These are phyloP conservation scores for Drosophila sechellia DNA, from an alignment of 1,140 invertebrate genomes.

Conservation along the genomic window DNA sequence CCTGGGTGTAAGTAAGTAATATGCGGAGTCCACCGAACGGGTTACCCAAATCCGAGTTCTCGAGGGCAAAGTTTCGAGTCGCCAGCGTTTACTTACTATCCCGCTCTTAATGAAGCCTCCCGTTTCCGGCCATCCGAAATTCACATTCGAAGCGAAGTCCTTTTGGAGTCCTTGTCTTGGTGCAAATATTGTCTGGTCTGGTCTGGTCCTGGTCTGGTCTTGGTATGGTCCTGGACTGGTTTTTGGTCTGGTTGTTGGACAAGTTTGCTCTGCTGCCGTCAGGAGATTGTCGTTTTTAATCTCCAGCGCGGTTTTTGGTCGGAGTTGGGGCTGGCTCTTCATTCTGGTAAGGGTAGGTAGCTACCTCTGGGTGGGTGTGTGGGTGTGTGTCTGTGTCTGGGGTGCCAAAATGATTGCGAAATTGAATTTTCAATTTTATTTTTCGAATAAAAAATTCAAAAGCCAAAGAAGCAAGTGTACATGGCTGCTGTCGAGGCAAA, in stretches of 20 bases:
- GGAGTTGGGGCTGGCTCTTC: neutral
- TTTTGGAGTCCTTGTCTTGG: constrained; percentile 2
- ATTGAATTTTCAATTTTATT: constrained; percentile 82
- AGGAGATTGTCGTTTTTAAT: constrained; percentile 78
- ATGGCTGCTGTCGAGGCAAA: neutral
- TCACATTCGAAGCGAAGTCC: constrained; percentile 4
- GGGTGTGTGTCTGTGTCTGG: constrained; percentile 18
- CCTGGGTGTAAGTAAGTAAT: constrained; percentile 6
- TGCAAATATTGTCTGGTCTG: constrained; percentile 8
- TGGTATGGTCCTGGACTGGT: neutral
- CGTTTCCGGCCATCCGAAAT: neutral
- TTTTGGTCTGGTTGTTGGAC: constrained; percentile 20
- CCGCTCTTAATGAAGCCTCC: constrained; percentile 48
- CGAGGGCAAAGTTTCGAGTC: constrained; percentile 66
- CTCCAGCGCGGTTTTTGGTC: constrained; percentile 48
- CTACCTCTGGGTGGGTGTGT: neutral
- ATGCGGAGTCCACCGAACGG: neutral
- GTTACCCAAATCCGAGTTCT: constrained; percentile 5
- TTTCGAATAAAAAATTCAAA: constrained; percentile 80
- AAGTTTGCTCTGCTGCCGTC: constrained; percentile 51
- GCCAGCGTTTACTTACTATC: constrained; percentile 52
- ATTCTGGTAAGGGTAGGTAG: constrained; percentile 24
- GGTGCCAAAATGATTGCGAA: constrained; percentile 81
- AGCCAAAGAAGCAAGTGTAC: constrained; percentile 31
- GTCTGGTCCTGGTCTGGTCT: neutral